phyloP scores from a whole-genome alignment of 2,888 invertebrate genomes.

The Phyllotreta cruciferae region DNA sequence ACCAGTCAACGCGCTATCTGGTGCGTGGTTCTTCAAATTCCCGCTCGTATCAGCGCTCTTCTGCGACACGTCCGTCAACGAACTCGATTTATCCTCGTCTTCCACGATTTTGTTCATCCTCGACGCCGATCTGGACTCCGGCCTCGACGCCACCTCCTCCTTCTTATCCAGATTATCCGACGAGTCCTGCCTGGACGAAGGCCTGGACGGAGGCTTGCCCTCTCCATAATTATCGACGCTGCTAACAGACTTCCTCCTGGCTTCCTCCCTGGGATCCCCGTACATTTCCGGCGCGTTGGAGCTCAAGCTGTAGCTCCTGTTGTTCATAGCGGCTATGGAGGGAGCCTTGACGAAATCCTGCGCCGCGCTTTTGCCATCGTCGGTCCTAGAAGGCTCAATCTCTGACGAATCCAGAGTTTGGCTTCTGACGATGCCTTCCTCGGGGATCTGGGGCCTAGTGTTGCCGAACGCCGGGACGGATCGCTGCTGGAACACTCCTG shows the following conservation, averaged over 20 bases:
- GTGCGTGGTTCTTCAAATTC: not conserved
- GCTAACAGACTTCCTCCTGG: slow-evolving; percentile 63
- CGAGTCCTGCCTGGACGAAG: slow-evolving; percentile 40
- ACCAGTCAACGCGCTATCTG: slow-evolving; percentile 17
- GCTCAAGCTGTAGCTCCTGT: slow-evolving; percentile 65
- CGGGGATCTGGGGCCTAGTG: slow-evolving; percentile 41
- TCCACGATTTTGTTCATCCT: slow-evolving; percentile 52
- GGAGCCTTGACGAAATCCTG: slow-evolving; percentile 42
- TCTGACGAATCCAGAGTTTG: slow-evolving; percentile 56
- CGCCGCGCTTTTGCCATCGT: slow-evolving; percentile 57
- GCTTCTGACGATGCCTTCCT: slow-evolving; percentile 46
- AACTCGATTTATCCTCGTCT: slow-evolving; percentile 45
- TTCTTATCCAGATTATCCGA: slow-evolving; percentile 49
- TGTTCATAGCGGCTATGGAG: slow-evolving; percentile 61
- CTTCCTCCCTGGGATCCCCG: slow-evolving; percentile 62
- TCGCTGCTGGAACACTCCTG: slow-evolving; percentile 50
- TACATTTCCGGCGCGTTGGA: slow-evolving; percentile 62
- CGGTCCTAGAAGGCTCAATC: slow-evolving; percentile 50
- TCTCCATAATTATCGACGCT: slow-evolving; percentile 63
- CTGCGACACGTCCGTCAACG: slow-evolving; percentile 38
- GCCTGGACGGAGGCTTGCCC: slow-evolving; percentile 40
- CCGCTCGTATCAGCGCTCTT: slow-evolving; percentile 54
- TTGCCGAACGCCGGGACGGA: slow-evolving; percentile 47
- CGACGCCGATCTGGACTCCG: slow-evolving; percentile 51
- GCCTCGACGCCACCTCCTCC: slow-evolving; percentile 48